A percentile compares a stretch with the other conserved stretches of the same genome.
phyloP scores from a whole-genome alignment of 2,888 invertebrate genomes.

The Leptinotarsa tumamoca region DNA sequence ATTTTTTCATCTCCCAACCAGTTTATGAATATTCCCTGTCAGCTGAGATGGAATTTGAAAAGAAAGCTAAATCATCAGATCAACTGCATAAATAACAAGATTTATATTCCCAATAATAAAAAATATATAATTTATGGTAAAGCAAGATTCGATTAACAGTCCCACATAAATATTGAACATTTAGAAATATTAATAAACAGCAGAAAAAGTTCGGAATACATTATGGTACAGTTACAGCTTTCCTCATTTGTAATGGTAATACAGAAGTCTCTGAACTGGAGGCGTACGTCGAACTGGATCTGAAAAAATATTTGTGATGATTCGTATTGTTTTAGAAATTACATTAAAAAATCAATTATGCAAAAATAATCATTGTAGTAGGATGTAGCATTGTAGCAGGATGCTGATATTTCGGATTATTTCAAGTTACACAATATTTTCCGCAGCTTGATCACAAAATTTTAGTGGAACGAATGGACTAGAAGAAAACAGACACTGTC shows the following conservation, averaged over 20 bases:
- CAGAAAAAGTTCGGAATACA: slow-evolving; percentile 44
- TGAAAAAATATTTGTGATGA: neutral
- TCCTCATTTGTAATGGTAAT: slow-evolving; percentile 46
- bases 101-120: slow-evolving; percentile 45
- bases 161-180: slow-evolving; percentile 47
- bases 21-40: slow-evolving; percentile 49
- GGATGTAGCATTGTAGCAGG: too few species aligned
- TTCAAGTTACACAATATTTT: too few species aligned
- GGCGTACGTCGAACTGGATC: neutral
- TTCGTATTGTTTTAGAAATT: neutral
- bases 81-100: slow-evolving; percentile 45
- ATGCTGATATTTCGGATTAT: too few species aligned
- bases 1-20: slow-evolving; percentile 41
- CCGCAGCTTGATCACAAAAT: too few species aligned
- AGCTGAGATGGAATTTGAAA: slow-evolving; percentile 45
- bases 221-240: slow-evolving; percentile 41
- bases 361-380: neutral
- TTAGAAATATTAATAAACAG: slow-evolving; percentile 45
- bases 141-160: slow-evolving; percentile 43
- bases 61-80: slow-evolving; percentile 48
- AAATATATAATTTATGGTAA: slow-evolving; percentile 50
- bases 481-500: too few species aligned
- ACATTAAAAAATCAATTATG: neutral
- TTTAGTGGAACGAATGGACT: too few species aligned
- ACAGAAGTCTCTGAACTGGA: slow-evolving; percentile 4